Percentiles rank a stretch among this genome's conserved stretches.
Conservation (phyloP, 2,113 vertebrate species). For the Tetrao urogallus region DNA sequence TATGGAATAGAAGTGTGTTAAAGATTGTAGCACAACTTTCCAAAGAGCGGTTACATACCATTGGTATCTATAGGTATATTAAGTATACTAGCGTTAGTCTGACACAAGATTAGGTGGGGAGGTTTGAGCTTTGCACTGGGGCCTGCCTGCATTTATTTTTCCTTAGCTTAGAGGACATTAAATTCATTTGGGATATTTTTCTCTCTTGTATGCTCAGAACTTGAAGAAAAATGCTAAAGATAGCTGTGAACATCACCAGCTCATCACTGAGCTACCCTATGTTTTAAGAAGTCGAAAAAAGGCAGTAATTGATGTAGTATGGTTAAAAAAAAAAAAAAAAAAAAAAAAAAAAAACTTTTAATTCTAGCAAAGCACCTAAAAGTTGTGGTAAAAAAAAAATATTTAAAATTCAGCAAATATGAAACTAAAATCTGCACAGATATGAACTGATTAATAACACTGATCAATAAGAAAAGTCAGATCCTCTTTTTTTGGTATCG, state of each 20-base stretch:
- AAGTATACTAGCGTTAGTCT: neutral
- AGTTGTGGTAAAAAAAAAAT: neutral
- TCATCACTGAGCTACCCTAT: neutral
- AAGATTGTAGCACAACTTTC: neutral
- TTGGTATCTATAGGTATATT: neutral
- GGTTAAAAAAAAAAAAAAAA: neutral
- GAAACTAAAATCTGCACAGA: neutral
- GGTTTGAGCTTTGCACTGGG: neutral
- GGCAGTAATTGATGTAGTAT: neutral
- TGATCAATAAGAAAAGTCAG: neutral
- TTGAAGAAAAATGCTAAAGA: neutral
- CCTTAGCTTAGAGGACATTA: neutral
- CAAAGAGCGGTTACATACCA: neutral
- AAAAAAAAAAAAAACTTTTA: too few species aligned
- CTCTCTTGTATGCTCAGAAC: constrained; percentile 11
- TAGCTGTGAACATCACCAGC: neutral
- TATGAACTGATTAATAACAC: neutral
- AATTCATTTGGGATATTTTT: neutral
- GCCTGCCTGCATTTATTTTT: neutral
- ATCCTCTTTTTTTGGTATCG: neutral
- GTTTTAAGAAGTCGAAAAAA: neutral
- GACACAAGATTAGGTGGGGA: neutral
- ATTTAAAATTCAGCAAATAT: neutral
- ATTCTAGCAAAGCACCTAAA: neutral
- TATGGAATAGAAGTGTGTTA: neutral